phyloP scores from a whole-genome alignment of 2,888 invertebrate species.

The Ischnura elegans region DNA sequence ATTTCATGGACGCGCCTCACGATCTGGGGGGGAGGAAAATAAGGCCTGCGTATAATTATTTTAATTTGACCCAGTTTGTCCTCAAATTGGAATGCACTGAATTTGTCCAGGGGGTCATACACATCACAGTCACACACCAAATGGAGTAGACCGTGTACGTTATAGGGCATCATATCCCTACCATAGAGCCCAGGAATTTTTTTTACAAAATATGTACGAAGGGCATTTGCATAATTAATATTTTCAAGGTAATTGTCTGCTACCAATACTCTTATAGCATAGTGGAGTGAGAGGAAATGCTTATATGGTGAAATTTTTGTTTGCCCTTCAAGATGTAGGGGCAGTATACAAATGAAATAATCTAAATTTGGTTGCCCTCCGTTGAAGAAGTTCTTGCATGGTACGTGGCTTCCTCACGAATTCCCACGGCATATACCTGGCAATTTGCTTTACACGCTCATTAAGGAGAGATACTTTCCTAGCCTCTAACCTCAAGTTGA shows the following conservation, averaged over 20 bases:
- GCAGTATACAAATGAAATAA: conserved; percentile 70
- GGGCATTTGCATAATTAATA: neutral
- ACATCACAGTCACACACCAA: neutral
- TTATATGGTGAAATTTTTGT: neutral
- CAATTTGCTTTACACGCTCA: conserved; percentile 68
- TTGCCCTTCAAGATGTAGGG: conserved; percentile 69
- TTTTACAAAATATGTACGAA: neutral
- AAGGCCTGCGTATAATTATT: neutral
- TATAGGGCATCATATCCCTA: too few relatives aligned
- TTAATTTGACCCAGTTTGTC: neutral
- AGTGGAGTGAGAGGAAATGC: neutral
- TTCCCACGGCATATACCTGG: conserved; percentile 68
- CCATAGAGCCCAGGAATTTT: neutral
- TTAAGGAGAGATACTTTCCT: conserved; percentile 62
- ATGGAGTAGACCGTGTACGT: neutral
- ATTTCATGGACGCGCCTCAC: neutral
- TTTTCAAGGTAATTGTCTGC: neutral
- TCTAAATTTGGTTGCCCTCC: conserved; percentile 71
- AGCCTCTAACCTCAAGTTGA: conserved; percentile 56
- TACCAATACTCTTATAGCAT: neutral
- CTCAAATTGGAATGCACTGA: neutral
- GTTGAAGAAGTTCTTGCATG: conserved; percentile 69
- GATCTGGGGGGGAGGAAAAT: neutral
- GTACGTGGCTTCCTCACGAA: conserved; percentile 70
- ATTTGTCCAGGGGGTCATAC: neutral